Conservation (phyloP, 2,888 invertebrate species). For the Bombyx huttoni region DNA sequence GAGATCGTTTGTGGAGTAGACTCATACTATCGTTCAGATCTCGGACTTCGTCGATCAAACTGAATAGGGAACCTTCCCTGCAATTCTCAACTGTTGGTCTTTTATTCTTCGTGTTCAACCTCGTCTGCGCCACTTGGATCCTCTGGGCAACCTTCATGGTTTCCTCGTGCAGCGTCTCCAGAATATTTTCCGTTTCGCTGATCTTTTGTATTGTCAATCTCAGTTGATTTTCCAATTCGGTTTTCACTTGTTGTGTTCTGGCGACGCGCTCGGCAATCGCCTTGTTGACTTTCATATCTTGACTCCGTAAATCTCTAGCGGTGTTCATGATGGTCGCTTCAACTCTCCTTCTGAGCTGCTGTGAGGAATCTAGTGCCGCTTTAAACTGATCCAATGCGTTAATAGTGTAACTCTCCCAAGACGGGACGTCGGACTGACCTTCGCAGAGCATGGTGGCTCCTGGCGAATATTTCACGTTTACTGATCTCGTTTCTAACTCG, state of each 20-base stretch:
- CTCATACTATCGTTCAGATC: slow-evolving; percentile 57
- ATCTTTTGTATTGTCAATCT: slow-evolving; percentile 58
- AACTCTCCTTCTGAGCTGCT: slow-evolving; percentile 77
- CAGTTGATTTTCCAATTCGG: slow-evolving; percentile 79
- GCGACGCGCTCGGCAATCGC: slow-evolving; percentile 80
- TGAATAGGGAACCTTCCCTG: slow-evolving; percentile 51
- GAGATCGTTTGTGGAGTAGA: slow-evolving; percentile 41
- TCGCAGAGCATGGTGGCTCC: slow-evolving; percentile 86
- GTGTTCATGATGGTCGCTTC: slow-evolving; percentile 82
- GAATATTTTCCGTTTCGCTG: slow-evolving; percentile 53
- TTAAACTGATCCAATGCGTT: slow-evolving; percentile 83
- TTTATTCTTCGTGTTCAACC: slow-evolving; percentile 50
- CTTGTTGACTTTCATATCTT: slow-evolving; percentile 85
- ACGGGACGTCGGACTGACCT: slow-evolving; percentile 86
- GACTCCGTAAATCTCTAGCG: slow-evolving; percentile 83
- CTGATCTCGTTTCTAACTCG: slow-evolving; percentile 79
- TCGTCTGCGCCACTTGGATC: slow-evolving; percentile 57
- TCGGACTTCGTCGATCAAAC: slow-evolving; percentile 53
- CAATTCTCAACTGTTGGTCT: slow-evolving; percentile 60
- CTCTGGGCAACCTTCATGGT: slow-evolving; percentile 53
- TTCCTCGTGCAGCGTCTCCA: slow-evolving; percentile 52
- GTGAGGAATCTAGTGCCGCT: slow-evolving; percentile 79
- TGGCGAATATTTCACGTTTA: slow-evolving; percentile 80
- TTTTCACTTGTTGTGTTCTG: slow-evolving; percentile 81
- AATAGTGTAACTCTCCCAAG: slow-evolving; percentile 86